These are phyloP conservation scores for Psittacula cyanocephala DNA, from an alignment of 2,113 vertebrate species.

Conservation along the genomic window DNA sequence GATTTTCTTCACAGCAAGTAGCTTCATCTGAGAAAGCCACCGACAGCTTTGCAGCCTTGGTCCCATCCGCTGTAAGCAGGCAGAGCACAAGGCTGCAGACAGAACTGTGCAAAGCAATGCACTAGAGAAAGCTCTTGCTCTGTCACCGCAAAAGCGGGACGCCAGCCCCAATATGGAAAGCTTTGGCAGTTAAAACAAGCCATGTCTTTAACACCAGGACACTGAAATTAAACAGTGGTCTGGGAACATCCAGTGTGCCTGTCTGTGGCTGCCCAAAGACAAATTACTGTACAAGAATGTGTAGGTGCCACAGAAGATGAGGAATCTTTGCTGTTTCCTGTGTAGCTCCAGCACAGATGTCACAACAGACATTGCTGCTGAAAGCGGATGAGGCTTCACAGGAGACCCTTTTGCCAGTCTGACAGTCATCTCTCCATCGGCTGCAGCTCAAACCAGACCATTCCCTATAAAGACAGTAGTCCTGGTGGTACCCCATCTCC, in stretches of 20 bases:
- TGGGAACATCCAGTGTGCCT: accelerated
- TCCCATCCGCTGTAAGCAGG: neutral
- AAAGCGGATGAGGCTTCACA: neutral
- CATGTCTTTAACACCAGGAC: neutral
- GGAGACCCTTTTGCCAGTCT: neutral
- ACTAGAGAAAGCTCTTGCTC: neutral
- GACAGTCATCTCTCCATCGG: neutral
- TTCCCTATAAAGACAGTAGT: neutral
- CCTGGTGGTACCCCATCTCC: accelerated
- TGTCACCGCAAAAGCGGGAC: neutral
- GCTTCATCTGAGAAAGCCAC: neutral
- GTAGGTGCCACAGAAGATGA: neutral
- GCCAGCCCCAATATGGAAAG: neutral
- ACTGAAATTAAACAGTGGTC: neutral
- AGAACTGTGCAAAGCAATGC: accelerated
- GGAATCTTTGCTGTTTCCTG: neutral
- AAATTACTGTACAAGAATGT: neutral
- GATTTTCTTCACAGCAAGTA: neutral
- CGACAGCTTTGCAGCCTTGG: neutral
- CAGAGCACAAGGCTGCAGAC: neutral
- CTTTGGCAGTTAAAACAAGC: neutral
- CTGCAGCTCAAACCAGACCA: neutral
- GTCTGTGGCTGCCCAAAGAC: neutral
- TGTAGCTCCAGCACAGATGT: neutral
- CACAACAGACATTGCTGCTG: neutral